Evolutionary conservation across 2,888 invertebrate species (phyloP).

Genomic region (Phalera bucephala): DNA sequence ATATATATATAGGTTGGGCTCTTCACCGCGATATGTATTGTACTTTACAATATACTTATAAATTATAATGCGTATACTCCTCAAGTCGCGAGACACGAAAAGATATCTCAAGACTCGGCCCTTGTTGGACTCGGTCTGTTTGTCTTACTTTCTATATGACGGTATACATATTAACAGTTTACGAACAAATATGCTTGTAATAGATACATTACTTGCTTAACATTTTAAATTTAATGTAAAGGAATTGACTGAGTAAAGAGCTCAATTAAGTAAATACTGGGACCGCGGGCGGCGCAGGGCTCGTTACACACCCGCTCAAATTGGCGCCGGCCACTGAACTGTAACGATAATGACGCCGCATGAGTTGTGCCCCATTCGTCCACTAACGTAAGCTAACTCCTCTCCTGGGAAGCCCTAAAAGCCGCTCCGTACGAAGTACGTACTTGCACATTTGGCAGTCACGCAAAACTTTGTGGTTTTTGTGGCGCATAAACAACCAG

Average conservation of each 20-base stretch:
- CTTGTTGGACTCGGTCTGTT: no score
- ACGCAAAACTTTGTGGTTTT: slow-evolving; percentile 74
- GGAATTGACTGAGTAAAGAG: slow-evolving; percentile 50
- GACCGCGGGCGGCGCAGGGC: slow-evolving; percentile 57
- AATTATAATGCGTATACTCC: no score
- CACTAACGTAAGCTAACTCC: slow-evolving; percentile 66
- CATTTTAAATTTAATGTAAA: slow-evolving; percentile 45
- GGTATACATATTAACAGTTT: no score
- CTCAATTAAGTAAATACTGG: slow-evolving; percentile 65
- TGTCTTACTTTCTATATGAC: no score
- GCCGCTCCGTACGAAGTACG: slow-evolving; percentile 59
- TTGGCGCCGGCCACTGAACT: slow-evolving; percentile 67
- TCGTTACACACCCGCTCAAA: slow-evolving; percentile 68
- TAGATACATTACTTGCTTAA: no score
- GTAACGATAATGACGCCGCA: slow-evolving; percentile 72
- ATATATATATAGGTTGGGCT: no score
- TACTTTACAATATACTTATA: no score
- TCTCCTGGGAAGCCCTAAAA: slow-evolving; percentile 73
- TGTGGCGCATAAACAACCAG: slow-evolving; percentile 78
- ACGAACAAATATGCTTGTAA: no score
- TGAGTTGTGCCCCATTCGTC: slow-evolving; percentile 62
- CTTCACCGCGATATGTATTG: no score
- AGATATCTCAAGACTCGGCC: no score
- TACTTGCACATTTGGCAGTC: slow-evolving; percentile 70
- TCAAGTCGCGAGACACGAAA: no score